Evolutionary conservation across 2,888 invertebrate genomes (phyloP), one percentile per base, ranked within the genome.

Genomic region (Synanthedon vespiformis): DNA sequence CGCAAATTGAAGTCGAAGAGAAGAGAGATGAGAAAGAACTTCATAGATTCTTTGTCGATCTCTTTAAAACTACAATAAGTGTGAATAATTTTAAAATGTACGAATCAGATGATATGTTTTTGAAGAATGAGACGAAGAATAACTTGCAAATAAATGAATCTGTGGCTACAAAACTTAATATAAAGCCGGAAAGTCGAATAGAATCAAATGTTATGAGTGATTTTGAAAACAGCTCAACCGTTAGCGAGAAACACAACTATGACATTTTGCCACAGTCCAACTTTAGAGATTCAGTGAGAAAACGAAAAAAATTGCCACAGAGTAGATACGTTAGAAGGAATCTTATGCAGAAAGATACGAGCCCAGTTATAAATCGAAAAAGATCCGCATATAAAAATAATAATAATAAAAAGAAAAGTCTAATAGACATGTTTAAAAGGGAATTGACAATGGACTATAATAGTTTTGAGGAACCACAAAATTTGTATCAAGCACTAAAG

Each of bases 11-110:
- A 2, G 61, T 72, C 1, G 58, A 65, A 4, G 54, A 61, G 5
- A 52, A 44, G 0, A 65, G 57, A 53, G 60, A 65, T 0, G 70
- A 76, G 5, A 69, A 67, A 14, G 62, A 65, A 10, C 48, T 82
- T 0, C 81, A 78, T 50, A 75, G 77, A 50, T 73, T 82, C 50
- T 80, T 81, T 50, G 73, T 79, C 0, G 77, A 84, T 59, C 51
- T 82, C 8, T 49, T 82, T 3, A 72, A 81, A 57, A 72, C 72
- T 1, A 75, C 78, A 0, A 68, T 79, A 1, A 72, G 61, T 51
- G 69, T 68, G 1, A 75, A 72, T 49, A 71, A 77, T 22, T 62
- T 34, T 34, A 34, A 34, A 34, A 34, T 34, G 34, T 34, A 34
- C 10, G 34, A 34, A 1, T 55, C 53, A 1, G 48, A 52, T 2